Evolutionary conservation across 2,888 invertebrate genomes (phyloP).

Genomic region (Ecliptopera silaceata): DNA sequence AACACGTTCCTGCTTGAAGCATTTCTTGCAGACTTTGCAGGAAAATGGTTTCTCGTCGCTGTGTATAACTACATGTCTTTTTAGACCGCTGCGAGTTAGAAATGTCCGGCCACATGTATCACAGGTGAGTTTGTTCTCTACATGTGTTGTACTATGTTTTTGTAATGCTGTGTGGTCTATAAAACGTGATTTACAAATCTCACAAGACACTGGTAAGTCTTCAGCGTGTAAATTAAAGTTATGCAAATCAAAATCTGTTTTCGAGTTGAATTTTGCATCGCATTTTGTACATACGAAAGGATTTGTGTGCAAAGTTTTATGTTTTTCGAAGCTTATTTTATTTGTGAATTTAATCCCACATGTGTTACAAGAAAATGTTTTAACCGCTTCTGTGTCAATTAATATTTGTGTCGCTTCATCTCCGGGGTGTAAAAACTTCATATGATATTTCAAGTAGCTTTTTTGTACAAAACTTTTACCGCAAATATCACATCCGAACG

Average conservation of each 20-base stretch:
- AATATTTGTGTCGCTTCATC: not conserved
- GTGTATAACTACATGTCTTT: conserved; percentile 10
- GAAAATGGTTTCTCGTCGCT: conserved; percentile 19
- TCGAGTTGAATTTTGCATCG: conserved; percentile 33
- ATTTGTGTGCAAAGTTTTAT: conserved; percentile 8
- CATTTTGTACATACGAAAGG: conserved; percentile 12
- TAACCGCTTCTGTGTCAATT: not conserved
- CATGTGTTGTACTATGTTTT: conserved; percentile 1
- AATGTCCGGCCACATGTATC: conserved; percentile 10
- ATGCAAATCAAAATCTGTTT: conserved; percentile 8
- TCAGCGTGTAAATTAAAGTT: not conserved
- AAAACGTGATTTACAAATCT: conserved; percentile 11
- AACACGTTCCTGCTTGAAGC: conserved; percentile 13
- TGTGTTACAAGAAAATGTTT: conserved; percentile 5
- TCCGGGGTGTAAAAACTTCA: conserved; percentile 3
- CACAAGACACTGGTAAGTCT: not conserved
- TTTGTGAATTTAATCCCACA: conserved; percentile 8
- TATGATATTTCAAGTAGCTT: conserved; percentile 11
- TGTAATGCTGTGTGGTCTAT: conserved; percentile 2
- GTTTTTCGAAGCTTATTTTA: conserved; percentile 13
- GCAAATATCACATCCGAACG: conserved; percentile 43
- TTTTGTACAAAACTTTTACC: conserved; percentile 35
- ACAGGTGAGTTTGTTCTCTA: conserved; percentile 1
- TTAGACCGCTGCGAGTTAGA: conserved; percentile 1
- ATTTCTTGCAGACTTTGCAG: conserved; percentile 14